Evolutionary conservation across 2,113 vertebrate genomes (phyloP).

Genomic region (zebrafish (Danio rerio)): DNA sequence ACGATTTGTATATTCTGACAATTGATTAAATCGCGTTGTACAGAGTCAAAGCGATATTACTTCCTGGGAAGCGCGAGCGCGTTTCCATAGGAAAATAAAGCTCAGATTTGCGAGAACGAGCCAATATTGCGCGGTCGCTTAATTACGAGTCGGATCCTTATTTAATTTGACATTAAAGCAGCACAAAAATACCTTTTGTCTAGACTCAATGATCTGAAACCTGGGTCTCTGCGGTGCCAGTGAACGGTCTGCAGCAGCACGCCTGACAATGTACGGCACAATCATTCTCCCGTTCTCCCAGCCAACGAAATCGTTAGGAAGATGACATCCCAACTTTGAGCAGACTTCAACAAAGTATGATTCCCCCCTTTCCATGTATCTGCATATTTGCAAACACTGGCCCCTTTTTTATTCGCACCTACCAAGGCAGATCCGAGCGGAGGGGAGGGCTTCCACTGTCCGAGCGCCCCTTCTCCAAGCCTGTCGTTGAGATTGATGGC

Average conservation of each 20-base stretch:
- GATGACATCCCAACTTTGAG: slow-evolving; percentile 83
- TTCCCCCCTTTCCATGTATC: slow-evolving; percentile 71
- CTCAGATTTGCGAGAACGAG: not conserved
- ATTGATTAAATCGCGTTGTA: slow-evolving; percentile 24
- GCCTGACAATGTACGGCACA: slow-evolving; percentile 58
- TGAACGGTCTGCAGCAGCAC: slow-evolving; percentile 68
- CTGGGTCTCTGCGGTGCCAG: slow-evolving; percentile 73
- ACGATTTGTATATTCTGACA: slow-evolving; percentile 8
- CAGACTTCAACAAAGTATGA: slow-evolving; percentile 82
- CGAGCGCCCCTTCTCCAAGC: slow-evolving; percentile 79
- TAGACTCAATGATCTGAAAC: slow-evolving; percentile 81
- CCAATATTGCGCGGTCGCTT: not conserved
- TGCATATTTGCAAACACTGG: slow-evolving; percentile 81
- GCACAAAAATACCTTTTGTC: slow-evolving; percentile 79
- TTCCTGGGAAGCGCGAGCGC: slow-evolving; percentile 24
- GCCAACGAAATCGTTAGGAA: slow-evolving; percentile 75
- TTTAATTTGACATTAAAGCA: slow-evolving; percentile 52
- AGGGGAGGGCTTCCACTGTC: slow-evolving; percentile 82
- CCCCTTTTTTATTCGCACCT: slow-evolving; percentile 78
- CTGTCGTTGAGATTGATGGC: slow-evolving; percentile 75
- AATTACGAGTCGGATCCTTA: not conserved
- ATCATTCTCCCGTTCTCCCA: slow-evolving; percentile 63
- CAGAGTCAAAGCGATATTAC: slow-evolving; percentile 35
- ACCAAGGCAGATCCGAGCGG: slow-evolving; percentile 78
- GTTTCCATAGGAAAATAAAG: not conserved